phyloP scores from a whole-genome alignment of 2,797 vertebrate species.

The Danio kyathit region DNA sequence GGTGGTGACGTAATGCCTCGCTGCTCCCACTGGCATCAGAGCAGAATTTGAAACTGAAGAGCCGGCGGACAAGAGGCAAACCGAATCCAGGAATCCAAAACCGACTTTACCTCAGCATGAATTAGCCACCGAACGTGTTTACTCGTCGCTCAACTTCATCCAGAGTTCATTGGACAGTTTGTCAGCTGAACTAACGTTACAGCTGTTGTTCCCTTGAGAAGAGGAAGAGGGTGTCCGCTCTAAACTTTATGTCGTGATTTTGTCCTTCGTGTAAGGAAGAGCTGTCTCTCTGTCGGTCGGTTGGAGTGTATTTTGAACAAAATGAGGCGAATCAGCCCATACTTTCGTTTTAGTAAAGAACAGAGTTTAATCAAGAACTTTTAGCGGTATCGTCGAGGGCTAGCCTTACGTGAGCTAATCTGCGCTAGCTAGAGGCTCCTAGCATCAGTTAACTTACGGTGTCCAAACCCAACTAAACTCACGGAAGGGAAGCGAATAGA shows the following conservation, averaged over 20 bases:
- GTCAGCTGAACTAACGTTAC: not conserved
- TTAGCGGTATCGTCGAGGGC: conserved; percentile 9
- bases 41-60: conserved; percentile 35
- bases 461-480: conserved; percentile 1
- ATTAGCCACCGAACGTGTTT: not conserved
- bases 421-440: conserved; percentile 40
- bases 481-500: no score
- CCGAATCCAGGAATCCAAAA: not conserved
- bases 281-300: not conserved
- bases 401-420: conserved; percentile 35
- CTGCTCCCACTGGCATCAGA: conserved; percentile 13
- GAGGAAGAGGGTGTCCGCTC: conserved; percentile 9
- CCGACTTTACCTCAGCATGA: not conserved
- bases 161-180: not conserved
- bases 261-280: conserved; percentile 16
- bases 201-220: conserved; percentile 29
- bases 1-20: conserved; percentile 21
- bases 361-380: conserved; percentile 14
- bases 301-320: not conserved
- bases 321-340: not conserved
- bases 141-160: not conserved
- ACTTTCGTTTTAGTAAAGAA: not conserved
- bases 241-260: conserved; percentile 25
- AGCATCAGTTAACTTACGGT: conserved; percentile 20
- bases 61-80: conserved; percentile 17